Conservation (phyloP, 2,113 vertebrate genomes). For the Siphamia tubifer region DNA sequence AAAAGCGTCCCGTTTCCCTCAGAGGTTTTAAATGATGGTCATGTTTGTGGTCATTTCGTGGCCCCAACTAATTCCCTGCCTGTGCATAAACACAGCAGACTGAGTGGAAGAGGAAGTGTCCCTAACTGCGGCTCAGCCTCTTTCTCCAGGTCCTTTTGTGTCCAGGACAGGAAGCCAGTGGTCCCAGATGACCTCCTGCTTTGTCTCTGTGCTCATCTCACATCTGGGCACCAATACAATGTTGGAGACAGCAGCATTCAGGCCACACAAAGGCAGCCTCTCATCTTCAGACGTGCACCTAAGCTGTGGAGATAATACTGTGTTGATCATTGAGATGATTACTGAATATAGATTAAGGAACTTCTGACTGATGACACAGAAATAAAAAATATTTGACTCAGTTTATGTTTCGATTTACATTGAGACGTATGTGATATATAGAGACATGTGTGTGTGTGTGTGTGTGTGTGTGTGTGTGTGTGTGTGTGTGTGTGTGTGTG, state of each 20-base stretch:
- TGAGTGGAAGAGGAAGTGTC: constrained; percentile 63
- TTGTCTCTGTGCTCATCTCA: constrained; percentile 68
- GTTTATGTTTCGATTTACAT: too few relatives aligned
- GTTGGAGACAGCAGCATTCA: constrained; percentile 10
- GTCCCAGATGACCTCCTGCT: constrained; percentile 64
- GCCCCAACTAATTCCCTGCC: neutral
- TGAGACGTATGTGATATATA: too few relatives aligned
- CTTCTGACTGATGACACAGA: too few relatives aligned
- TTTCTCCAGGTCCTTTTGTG: constrained; percentile 37
- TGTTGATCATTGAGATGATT: too few relatives aligned
- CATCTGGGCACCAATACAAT: constrained; percentile 33
- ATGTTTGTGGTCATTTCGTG: neutral
- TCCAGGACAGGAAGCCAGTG: constrained; percentile 57
- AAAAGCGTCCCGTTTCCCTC: neutral
- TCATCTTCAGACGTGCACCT: neutral
- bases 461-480: too few relatives aligned
- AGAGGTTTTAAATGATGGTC: too few relatives aligned
- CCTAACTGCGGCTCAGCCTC: constrained; percentile 62
- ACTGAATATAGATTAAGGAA: too few relatives aligned
- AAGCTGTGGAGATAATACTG: neutral
- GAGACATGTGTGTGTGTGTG: too few relatives aligned
- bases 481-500: too few relatives aligned
- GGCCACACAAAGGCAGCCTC: constrained; percentile 2
- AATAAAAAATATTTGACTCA: too few relatives aligned
- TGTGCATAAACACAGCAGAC: constrained; percentile 3